These are phyloP conservation scores for Podabrus alpinus DNA, from an alignment of 2,888 invertebrate species.

Conservation along the genomic window DNA sequence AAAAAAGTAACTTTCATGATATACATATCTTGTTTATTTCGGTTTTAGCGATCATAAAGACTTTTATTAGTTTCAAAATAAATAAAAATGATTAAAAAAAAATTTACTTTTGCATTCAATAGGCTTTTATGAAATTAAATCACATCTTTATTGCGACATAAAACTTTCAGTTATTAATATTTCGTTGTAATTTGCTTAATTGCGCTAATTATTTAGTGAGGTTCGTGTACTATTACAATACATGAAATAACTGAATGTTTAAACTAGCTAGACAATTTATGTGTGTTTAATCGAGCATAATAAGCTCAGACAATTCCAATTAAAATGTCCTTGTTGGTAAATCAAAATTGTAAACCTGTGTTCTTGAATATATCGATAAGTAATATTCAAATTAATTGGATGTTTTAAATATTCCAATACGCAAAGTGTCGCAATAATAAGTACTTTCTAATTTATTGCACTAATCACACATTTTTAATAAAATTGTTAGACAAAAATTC, in stretches of 20 bases:
- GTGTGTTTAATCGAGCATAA: neutral
- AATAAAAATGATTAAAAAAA: neutral
- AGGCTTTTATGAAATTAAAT: neutral
- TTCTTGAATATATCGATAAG: neutral
- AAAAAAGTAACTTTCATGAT: neutral
- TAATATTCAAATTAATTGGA: neutral
- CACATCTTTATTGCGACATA: neutral
- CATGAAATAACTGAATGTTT: neutral
- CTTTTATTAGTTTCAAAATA: neutral
- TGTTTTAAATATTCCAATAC: neutral
- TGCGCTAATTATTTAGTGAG: neutral
- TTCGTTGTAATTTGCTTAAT: neutral
- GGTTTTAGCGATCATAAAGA: neutral
- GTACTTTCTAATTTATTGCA: neutral
- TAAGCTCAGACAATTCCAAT: neutral
- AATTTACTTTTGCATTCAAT: neutral
- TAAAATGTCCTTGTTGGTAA: neutral
- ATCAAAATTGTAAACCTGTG: neutral
- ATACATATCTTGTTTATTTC: neutral
- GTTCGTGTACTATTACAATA: neutral
- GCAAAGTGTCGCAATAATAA: neutral
- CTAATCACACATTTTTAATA: neutral
- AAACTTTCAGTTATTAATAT: neutral
- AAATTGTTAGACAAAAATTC: too few relatives aligned
- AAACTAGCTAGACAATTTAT: neutral